A percentile compares a stretch with the other conserved stretches of the same genome.
phyloP scores from a whole-genome alignment of 2,888 invertebrate genomes.

The Notocelia uddmanniana region DNA sequence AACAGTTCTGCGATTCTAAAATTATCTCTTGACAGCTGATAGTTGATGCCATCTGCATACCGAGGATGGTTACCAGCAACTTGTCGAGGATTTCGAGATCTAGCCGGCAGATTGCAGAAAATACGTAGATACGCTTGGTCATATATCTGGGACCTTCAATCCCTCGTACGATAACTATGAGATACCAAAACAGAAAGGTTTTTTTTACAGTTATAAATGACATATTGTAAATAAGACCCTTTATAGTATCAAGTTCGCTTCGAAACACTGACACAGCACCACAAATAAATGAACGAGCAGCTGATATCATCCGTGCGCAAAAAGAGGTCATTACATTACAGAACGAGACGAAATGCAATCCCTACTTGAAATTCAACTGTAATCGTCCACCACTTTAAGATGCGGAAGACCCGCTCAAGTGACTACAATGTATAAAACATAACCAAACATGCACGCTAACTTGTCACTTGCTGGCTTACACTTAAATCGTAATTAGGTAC shows the following conservation, averaged over 20 bases:
- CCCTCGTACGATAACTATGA: neutral
- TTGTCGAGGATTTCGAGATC: slow-evolving; percentile 62
- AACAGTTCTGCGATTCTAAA: slow-evolving; percentile 59
- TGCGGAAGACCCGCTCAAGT: slow-evolving; percentile 43
- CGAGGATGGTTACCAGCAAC: slow-evolving; percentile 64
- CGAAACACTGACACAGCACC: neutral
- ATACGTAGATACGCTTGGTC: slow-evolving; percentile 34
- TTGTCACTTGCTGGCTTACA: slow-evolving; percentile 43
- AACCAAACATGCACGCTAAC: slow-evolving; percentile 43
- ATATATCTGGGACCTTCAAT: neutral
- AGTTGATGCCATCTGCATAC: slow-evolving; percentile 66
- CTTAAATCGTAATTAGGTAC: slow-evolving; percentile 66
- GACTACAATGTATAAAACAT: slow-evolving; percentile 51
- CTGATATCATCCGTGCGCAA: slow-evolving; percentile 24
- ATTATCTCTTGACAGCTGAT: slow-evolving; percentile 67
- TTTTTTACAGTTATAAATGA: neutral
- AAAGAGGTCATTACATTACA: slow-evolving; percentile 36
- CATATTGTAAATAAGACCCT: slow-evolving; percentile 1
- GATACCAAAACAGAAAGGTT: neutral
- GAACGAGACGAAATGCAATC: slow-evolving; percentile 28
- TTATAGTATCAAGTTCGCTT: neutral
- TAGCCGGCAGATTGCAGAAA: slow-evolving; percentile 52
- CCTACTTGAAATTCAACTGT: slow-evolving; percentile 35
- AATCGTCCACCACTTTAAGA: slow-evolving; percentile 35
- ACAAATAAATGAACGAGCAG: slow-evolving; percentile 16